Evolutionary conservation across 2,797 vertebrate genomes (phyloP), one percentile per base, ranked within the genome.

Genomic region (Cossypha caffra): DNA sequence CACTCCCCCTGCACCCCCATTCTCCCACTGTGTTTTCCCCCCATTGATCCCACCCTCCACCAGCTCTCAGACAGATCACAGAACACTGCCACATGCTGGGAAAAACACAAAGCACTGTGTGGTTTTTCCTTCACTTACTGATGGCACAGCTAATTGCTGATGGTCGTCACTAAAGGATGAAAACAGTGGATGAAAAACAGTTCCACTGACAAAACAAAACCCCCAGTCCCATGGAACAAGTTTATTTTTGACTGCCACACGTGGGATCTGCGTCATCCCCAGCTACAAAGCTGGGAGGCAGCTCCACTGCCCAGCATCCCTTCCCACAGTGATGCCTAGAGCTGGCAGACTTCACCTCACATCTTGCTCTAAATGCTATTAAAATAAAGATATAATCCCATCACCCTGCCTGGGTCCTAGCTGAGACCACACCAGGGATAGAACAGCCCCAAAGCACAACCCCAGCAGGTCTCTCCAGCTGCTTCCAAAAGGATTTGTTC

Each of bases 231-330:
- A 31, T 2, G 11, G 35, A 94, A 91, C 55, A 45, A 42, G 35
- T 86, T 79, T 79, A 91, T 93, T 96, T 95, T 77, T 91, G 85
- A 76, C 88, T 71, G 69, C 58, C 76, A 10, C 67, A 10, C 0
- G 11, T 62, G 91, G 86, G 55, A 88, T 76, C 40, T 93, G 88
- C 31, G 31, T 95, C 96, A 96, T 77, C 48, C 66, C 35, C 31
- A 45, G 73, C 59, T 88, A 42, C 84, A 69, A 23, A 7, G 9
- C 81, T 76, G 83, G 74, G 81, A 0, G 51, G 91, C 59, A 94
- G 88, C 63, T 86, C 45, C n/a, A 31, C 48, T 26, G 45, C 88
- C 67, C 23, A 1, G 57, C 76, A 92, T 25, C 75, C 62, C 47
- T 69, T 52, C 72, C 64, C 47, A 62, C 43, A 62, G 55, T 3